A percentile compares a stretch with the other conserved stretches of the same genome.
phyloP scores from a whole-genome alignment of 2,797 vertebrate genomes.

The Enteromius anoplus region DNA sequence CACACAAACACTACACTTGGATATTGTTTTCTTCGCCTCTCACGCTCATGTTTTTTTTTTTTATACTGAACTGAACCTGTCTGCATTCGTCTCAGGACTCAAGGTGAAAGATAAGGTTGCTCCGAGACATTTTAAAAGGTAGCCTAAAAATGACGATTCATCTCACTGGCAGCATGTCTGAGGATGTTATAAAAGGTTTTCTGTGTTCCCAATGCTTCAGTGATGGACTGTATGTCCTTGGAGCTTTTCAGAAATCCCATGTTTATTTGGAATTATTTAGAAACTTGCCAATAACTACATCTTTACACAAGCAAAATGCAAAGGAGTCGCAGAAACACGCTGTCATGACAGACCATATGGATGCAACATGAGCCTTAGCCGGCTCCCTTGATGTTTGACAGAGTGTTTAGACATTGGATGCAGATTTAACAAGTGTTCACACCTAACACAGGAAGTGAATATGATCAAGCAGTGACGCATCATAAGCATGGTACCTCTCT shows the following conservation, averaged over 20 bases:
- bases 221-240: slow-evolving; percentile 55
- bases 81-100: slow-evolving; percentile 62
- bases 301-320: slow-evolving; percentile 32
- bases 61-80: slow-evolving; percentile 47
- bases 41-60: not conserved
- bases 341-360: slow-evolving; percentile 16
- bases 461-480: slow-evolving; percentile 69
- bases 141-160: slow-evolving; percentile 61
- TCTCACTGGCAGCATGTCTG: slow-evolving; percentile 58
- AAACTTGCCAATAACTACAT: slow-evolving; percentile 35
- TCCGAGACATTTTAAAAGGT: slow-evolving; percentile 64
- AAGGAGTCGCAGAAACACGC: slow-evolving; percentile 17
- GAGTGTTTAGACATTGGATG: slow-evolving; percentile 58
- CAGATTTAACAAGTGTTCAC: slow-evolving; percentile 71
- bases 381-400: slow-evolving; percentile 12
- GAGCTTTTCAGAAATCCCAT: slow-evolving; percentile 49
- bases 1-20: not conserved
- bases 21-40: slow-evolving; percentile 8
- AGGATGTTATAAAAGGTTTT: slow-evolving; percentile 62
- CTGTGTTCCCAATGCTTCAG: slow-evolving; percentile 56
- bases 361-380: slow-evolving; percentile 17
- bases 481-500: slow-evolving; percentile 50
- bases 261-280: slow-evolving; percentile 59
- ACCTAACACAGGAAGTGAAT: slow-evolving; percentile 65
- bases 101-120: slow-evolving; percentile 61